phyloP scores from a whole-genome alignment of 2,113 vertebrate species.

The Cottus gobio region DNA sequence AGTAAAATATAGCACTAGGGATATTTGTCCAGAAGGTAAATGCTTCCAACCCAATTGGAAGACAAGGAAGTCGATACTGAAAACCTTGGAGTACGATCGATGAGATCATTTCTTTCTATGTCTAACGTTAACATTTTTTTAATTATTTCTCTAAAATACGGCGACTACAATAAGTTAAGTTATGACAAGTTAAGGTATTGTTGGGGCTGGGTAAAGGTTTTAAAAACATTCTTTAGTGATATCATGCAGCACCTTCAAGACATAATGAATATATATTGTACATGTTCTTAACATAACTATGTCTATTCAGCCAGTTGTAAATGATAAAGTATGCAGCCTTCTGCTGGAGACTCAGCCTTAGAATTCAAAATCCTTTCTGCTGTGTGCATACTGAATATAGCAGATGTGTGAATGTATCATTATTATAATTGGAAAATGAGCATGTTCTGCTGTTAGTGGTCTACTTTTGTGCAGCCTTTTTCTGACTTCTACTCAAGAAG shows the following conservation, averaged over 20 bases:
- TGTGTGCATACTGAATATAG: conserved; percentile 35
- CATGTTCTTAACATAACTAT: background rate
- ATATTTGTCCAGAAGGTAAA: background rate
- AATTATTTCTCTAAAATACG: background rate
- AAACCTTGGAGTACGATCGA: background rate
- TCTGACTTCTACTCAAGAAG: conserved; percentile 24
- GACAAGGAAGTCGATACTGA: background rate
- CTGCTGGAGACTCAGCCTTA: background rate
- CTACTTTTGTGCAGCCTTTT: conserved; percentile 5
- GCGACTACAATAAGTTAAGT: background rate
- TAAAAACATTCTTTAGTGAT: background rate
- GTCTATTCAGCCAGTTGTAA: background rate
- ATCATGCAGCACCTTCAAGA: background rate
- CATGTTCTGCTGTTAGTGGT: conserved; percentile 32
- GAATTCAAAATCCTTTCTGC: conserved; percentile 8
- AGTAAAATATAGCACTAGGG: background rate
- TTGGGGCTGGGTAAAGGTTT: too few relatives aligned
- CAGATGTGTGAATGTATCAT: conserved; percentile 42
- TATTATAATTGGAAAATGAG: conserved; percentile 39
- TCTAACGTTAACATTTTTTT: background rate
- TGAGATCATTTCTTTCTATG: background rate
- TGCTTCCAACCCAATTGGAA: background rate
- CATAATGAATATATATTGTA: background rate
- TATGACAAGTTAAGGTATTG: too few relatives aligned
- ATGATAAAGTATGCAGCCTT: background rate